phyloP scores from a whole-genome alignment of 2,888 invertebrate genomes.

The Harpagoxenus sublaevis region DNA sequence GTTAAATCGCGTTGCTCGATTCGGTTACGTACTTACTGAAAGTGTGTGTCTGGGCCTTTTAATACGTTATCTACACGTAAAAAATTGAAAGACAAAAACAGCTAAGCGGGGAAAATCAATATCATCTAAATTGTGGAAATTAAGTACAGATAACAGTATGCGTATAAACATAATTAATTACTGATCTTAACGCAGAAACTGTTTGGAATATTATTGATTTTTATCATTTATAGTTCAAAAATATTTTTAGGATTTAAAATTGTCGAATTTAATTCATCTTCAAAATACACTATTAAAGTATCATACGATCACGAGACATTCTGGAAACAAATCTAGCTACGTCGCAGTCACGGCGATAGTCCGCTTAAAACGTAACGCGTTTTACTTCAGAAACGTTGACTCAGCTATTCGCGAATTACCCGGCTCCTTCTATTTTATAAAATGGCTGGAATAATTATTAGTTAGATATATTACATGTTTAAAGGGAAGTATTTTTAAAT shows the following conservation, averaged over 20 bases:
- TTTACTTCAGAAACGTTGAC: conserved; percentile 73
- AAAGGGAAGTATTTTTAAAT: conserved; percentile 19
- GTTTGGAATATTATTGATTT: not conserved
- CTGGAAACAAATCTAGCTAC: not conserved
- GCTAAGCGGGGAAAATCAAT: not conserved
- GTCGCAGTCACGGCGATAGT: conserved; percentile 32
- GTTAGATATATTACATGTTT: not conserved
- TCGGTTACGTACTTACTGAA: too few species aligned
- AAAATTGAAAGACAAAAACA: not conserved
- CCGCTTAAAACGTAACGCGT: conserved; percentile 64
- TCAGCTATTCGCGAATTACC: conserved; percentile 78
- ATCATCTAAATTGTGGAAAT: not conserved
- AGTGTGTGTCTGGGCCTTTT: too few species aligned
- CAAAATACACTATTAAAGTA: not conserved
- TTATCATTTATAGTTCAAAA: not conserved
- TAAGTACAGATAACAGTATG: not conserved
- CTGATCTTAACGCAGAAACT: not conserved
- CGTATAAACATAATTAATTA: not conserved
- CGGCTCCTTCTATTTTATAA: conserved; percentile 61
- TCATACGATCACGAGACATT: not conserved
- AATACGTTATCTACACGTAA: not conserved
- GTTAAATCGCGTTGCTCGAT: not conserved
- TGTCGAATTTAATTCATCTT: not conserved
- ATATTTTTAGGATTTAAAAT: not conserved
- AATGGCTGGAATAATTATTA: conserved; percentile 56